Base-by-base conservation (phyloP, 2,888 invertebrate genomes). In the Hydriomena furcata region DNA sequence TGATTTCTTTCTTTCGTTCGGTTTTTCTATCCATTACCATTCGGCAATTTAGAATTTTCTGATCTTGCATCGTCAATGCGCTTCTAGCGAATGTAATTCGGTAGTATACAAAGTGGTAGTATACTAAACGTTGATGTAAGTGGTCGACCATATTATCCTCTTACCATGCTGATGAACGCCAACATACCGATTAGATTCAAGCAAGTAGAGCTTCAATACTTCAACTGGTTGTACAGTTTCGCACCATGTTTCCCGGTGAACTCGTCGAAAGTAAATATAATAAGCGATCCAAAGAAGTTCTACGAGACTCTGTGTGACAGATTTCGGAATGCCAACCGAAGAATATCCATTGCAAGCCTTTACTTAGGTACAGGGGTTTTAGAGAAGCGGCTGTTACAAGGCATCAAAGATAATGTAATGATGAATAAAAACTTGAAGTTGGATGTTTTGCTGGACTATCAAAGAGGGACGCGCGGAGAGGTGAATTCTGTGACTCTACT, bases 331-430 rank as follows among this genome's bases (percentile, higher is more conserved):
- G 95, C 97, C 0, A 92, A 91, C 52, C 84, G 88, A 40, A 91
- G 97, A 63, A 95, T 98, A 66, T 94, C 94, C 0, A 81, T 99
- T 38, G 96, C 97, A 2, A 98, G 99, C 53, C 88, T 99, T 7
- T 99, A 99, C 76, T 87, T 99, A 49, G 99, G 99, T 7, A 98
- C 95, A 40, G 98, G 98, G 0, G 76, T 91, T 10, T 83, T 97
- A 63, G 99, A 99, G 82, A 91, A 91, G 48, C 92, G 94, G 41
- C 85, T 99, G 71, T 95, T 97, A n/a, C 85, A 93, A 38, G 85
- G 92, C 27, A 92, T 96, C 41, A 90, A 93, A 62, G 78, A 91
- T 24, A 93, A 94, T 66, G 65, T 94, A 25, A 76, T 91, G 57
- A 82, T 86, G n/a, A 91, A 73, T 35, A 74, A 91, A 52, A 78